Percentiles rank a stretch among this genome's conserved stretches.
Evolutionary conservation across 2,113 vertebrate species (phyloP).

Genomic region (Cryptomyrus ogoouensis): DNA sequence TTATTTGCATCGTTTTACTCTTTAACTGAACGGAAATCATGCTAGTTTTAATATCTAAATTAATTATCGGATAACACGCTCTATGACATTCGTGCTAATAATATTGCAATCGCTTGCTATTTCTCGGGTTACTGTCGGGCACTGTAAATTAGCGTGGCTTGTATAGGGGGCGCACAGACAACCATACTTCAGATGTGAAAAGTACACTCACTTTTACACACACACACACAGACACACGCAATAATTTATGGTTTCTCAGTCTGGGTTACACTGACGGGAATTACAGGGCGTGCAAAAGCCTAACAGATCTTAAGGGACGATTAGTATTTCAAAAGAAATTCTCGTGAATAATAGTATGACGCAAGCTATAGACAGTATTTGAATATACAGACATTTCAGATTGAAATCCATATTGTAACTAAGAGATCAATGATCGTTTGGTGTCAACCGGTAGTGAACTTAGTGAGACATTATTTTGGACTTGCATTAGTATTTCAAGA

Average conservation of each 20-base stretch:
- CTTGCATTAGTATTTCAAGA: background rate
- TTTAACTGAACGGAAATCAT: background rate
- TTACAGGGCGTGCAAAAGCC: background rate
- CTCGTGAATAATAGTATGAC: background rate
- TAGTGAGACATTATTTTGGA: background rate
- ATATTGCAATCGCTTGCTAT: slow-evolving; percentile 32
- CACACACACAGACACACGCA: background rate
- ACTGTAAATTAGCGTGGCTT: background rate
- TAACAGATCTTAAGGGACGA: background rate
- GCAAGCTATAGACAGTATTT: background rate
- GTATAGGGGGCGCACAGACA: background rate
- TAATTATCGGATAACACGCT: background rate
- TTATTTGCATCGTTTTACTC: background rate
- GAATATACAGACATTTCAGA: background rate
- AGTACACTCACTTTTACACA: background rate
- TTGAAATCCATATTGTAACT: background rate
- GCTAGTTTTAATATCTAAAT: background rate
- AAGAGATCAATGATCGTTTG: background rate
- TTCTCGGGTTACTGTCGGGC: slow-evolving; percentile 37
- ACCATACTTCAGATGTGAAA: background rate
- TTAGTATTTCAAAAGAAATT: background rate
- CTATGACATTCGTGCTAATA: background rate
- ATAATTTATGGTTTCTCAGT: background rate
- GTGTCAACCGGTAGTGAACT: background rate
- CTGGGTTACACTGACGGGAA: background rate